Base-by-base conservation (phyloP, 2,888 invertebrate species). In the Silvanus unidentatus region DNA sequence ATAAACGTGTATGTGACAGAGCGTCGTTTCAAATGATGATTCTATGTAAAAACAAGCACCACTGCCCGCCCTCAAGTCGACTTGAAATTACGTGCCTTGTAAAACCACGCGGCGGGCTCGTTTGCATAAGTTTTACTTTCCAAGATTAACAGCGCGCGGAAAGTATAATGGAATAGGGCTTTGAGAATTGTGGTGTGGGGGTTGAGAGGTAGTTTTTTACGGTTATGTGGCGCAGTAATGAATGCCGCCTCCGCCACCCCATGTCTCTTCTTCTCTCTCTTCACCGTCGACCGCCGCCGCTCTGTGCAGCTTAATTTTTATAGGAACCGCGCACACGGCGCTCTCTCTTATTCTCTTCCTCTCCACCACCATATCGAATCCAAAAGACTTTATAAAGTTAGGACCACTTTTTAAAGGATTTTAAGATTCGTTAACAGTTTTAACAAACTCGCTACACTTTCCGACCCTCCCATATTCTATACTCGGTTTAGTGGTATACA, bases 111-210 rank as follows among this genome's bases (percentile, higher is more conserved):
- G 68, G 66, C 66, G 63, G 66, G 58, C 67, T 70, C 69, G 69
- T 71, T 71, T 71, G 70, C 70, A 71, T 71, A 71, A 70, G 69
- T 71, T 71, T 70, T 69, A 70, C 69, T 70, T 70, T 68, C 66
- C 66, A 68, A 69, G 69, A 71, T 71, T 71, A 71, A 70, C 69
- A 69, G 62, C 64, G 64, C 62, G 60, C 59, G 62, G 65, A 68
- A 69, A 68, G 68, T 68, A 68, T 69, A 68, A 69, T 68, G 68
- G 69, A 69, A 70, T 63, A 62, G 59, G 22, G 47, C 39, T 44
- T 39, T 12, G 38, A 27, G 28, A 38, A 28, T 30, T 16, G 29
- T 40, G 46, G 38, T 32, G 32, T 39, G 43, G 45, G 36, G 32
- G 22, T 44, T 47, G 51, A 53, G 53, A 43, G 46, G 59, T 49